Evolutionary conservation across 2,113 vertebrate genomes (phyloP).

Genomic region (Pagrus major): DNA sequence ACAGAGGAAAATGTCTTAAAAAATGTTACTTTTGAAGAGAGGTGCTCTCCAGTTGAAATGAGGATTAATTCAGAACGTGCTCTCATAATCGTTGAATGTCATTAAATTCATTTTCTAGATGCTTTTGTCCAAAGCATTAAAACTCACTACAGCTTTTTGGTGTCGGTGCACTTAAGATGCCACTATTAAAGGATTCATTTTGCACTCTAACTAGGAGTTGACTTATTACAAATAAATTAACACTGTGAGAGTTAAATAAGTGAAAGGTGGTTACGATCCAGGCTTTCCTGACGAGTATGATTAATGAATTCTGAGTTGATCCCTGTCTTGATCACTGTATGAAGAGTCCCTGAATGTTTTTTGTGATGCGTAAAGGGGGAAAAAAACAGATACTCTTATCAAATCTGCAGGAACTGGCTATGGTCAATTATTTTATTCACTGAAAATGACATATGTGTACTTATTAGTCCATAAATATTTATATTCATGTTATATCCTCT

Average conservation of each 20-base stretch:
- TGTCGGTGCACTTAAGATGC: conserved; percentile 18
- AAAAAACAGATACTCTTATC: too few species aligned
- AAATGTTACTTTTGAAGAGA: conserved; percentile 7
- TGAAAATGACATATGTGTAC: neutral
- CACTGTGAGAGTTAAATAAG: neutral
- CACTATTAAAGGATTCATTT: conserved; percentile 8
- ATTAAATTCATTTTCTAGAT: neutral
- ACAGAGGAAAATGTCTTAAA: neutral
- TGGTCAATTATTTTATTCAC: too few species aligned
- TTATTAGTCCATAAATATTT: too few species aligned
- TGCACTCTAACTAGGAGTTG: neutral
- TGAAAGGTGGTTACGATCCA: neutral
- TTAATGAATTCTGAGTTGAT: neutral
- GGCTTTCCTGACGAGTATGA: neutral
- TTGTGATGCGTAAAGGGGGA: too few species aligned
- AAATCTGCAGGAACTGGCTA: too few species aligned
- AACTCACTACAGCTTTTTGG: neutral
- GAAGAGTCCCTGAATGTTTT: neutral
- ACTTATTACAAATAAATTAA: neutral
- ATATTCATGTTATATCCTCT: too few species aligned
- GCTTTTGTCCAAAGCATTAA: conserved; percentile 25
- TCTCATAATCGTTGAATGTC: conserved; percentile 9
- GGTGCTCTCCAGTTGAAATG: neutral
- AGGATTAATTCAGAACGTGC: neutral
- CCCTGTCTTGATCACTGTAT: neutral